phyloP scores from a whole-genome alignment of 2,797 vertebrate species.

The Danio jaintianensis region DNA sequence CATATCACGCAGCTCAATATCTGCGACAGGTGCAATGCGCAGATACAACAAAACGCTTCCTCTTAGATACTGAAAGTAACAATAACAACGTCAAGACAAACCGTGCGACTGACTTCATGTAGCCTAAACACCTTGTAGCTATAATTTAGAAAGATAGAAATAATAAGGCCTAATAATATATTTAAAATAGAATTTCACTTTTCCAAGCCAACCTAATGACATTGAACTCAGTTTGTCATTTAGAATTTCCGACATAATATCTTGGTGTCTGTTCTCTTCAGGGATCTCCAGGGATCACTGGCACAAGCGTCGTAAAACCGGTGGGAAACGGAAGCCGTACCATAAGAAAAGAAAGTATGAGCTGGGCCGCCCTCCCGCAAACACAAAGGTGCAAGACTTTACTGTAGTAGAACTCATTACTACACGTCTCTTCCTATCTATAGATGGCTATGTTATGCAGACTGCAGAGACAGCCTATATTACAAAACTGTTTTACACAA shows the following conservation, averaged over 20 bases:
- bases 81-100: too few species aligned
- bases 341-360: slow-evolving; percentile 99
- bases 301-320: slow-evolving; percentile 99
- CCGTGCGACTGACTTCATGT: too few species aligned
- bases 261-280: slow-evolving; percentile 39
- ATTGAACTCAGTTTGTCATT: too few species aligned
- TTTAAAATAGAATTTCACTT: too few species aligned
- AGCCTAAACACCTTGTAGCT: too few species aligned
- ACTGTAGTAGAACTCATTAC: too few species aligned
- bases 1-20: background rate
- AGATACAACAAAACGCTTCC: background rate
- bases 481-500: background rate
- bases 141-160: too few species aligned
- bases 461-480: background rate
- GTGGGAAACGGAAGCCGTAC: slow-evolving; percentile 97
- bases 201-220: too few species aligned
- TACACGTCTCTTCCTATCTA: background rate
- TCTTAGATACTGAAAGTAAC: background rate
- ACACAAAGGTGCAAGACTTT: slow-evolving; percentile 87
- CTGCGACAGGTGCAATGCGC: background rate
- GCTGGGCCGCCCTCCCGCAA: slow-evolving; percentile 92
- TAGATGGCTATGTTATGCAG: background rate
- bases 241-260: too few species aligned
- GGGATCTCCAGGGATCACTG: slow-evolving; percentile 99
- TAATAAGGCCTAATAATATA: too few species aligned